Conservation (phyloP, 2,797 vertebrate genomes). For the Fistularia tabacaria region DNA sequence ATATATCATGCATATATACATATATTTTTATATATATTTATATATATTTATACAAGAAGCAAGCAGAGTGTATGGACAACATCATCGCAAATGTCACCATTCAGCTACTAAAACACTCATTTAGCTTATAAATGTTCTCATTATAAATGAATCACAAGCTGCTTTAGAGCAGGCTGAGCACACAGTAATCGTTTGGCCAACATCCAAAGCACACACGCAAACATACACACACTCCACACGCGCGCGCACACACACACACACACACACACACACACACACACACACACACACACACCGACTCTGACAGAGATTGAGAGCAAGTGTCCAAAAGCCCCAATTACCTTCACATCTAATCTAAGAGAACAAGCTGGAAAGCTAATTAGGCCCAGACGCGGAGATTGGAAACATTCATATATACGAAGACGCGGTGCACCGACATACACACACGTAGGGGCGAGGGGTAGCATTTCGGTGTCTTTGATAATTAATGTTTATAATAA, state of each 20-base stretch:
- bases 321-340: slow-evolving; percentile 69
- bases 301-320: slow-evolving; percentile 62
- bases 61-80: slow-evolving; percentile 37
- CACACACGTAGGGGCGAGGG: slow-evolving; percentile 9
- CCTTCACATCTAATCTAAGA: slow-evolving; percentile 59
- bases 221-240: too few species aligned
- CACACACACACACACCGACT: slow-evolving; percentile 16
- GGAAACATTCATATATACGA: slow-evolving; percentile 13
- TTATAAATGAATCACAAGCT: slow-evolving; percentile 74
- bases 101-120: slow-evolving; percentile 62
- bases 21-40: too few species aligned
- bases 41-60: neutral
- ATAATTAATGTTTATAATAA: slow-evolving; percentile 37
- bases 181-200: slow-evolving; percentile 66
- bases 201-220: slow-evolving; percentile 56
- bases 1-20: too few species aligned
- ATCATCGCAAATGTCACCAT: slow-evolving; percentile 33
- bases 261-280: slow-evolving; percentile 22
- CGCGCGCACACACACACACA: slow-evolving; percentile 11
- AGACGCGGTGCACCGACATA: slow-evolving; percentile 9
- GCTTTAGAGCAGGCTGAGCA: slow-evolving; percentile 64
- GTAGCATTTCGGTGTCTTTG: slow-evolving; percentile 26
- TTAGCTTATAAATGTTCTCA: slow-evolving; percentile 73
- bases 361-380: slow-evolving; percentile 65
- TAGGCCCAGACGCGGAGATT: slow-evolving; percentile 48